Base-by-base conservation (phyloP, 2,113 vertebrate species). In the Cyprinus carpio region DNA sequence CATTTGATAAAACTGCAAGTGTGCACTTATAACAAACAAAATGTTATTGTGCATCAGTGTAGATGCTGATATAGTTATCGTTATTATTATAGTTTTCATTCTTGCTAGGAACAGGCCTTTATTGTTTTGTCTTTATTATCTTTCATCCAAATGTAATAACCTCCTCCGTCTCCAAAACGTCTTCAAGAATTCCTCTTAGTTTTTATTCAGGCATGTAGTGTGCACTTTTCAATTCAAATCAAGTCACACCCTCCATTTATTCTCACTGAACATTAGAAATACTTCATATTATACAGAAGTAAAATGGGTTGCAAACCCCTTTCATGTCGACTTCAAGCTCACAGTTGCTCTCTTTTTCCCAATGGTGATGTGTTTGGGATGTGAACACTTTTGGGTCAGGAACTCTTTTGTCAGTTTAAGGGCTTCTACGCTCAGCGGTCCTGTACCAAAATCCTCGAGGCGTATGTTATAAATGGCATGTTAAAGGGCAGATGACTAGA, bases 341-440 rank as follows among this genome's bases (percentile, higher is more conserved):
- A 71, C 16, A 71, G 1, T 71, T 43, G 18, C 40, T 43, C 11
- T 25, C 29, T 31, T 74, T 46, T 43, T 15, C 71, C 71, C 71
- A 46, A 2, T 25, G 40, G 75, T 56, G 27, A 9, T 31, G 75
- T 2, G 10, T 29, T 58, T n/a, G 76, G 46, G 34, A 31, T 58
- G 16, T 77, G 49, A 56, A 56, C 72, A 60, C 15, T 78, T 78
- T 34, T 34, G 49, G 76, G 76, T 78, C 76, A 60, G 76, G 76
- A 78, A 78, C 76, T 51, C 43, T 29, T 8, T 18, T 25, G 74
- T 29, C 37, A 13, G 46, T 43, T 43, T 76, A 54, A 77, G 2
- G 8, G 25, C 7, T 56, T 46, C 40, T 6, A 56, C 4, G 49
- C 27, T 78, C 23, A 40, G 29, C 37, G 29, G 18, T 37, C 43